Percentiles rank a stretch among this genome's conserved stretches.
phyloP scores from a whole-genome alignment of 2,797 vertebrate genomes.

The Synaphobranchus kaupii region DNA sequence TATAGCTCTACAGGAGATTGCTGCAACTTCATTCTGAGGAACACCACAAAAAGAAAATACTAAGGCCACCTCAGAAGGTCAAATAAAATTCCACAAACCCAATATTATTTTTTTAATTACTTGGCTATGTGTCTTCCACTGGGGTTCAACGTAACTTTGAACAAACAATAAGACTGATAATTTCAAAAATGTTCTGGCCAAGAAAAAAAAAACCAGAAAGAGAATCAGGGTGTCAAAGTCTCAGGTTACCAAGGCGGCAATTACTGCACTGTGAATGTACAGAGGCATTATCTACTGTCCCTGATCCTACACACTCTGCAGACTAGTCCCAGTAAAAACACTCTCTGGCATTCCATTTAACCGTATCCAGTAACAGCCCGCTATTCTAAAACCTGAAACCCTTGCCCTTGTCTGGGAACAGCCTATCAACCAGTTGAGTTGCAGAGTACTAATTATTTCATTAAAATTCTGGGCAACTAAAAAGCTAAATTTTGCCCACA shows the following conservation, averaged over 20 bases:
- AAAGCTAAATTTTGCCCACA: not conserved
- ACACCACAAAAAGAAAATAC: conserved; percentile 34
- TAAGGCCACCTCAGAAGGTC: conserved; percentile 1
- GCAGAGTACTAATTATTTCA: not conserved
- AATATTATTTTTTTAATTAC: not conserved
- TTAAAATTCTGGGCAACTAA: not conserved
- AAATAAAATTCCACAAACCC: not conserved
- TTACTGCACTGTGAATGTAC: not conserved
- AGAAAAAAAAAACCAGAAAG: conserved; percentile 16
- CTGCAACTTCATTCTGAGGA: conserved; percentile 32
- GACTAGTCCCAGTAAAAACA: not conserved
- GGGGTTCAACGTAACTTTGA: not conserved
- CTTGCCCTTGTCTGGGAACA: not conserved
- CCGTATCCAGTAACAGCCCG: not conserved
- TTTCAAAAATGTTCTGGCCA: conserved; percentile 11
- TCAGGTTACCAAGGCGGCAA: not conserved
- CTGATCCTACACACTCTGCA: not conserved
- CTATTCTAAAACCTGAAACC: conserved; percentile 14
- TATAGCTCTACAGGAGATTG: not conserved
- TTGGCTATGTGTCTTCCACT: not conserved
- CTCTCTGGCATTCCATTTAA: not conserved
- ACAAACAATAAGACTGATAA: not conserved
- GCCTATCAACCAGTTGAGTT: not conserved
- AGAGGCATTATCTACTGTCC: conserved; percentile 6
- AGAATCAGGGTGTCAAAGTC: not conserved